Conservation (phyloP, 2,888 invertebrate species). For the Agriotes lineatus region DNA sequence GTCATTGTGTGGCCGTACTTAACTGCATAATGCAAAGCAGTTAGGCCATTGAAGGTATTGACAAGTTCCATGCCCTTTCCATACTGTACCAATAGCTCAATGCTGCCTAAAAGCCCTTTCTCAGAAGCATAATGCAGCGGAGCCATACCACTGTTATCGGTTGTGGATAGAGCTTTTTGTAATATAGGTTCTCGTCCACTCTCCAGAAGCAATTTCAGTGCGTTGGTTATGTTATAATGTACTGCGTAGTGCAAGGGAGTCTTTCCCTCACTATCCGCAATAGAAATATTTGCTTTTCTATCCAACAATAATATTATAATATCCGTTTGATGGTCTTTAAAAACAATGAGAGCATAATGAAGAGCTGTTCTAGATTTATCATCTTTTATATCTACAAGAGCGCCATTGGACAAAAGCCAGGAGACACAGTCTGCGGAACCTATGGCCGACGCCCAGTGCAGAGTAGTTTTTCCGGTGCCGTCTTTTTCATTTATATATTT, state of each 20-base stretch:
- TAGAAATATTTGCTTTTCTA: neutral
- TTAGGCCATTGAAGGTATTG: neutral
- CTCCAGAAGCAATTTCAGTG: neutral
- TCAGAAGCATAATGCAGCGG: neutral
- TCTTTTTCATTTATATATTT: too few species aligned
- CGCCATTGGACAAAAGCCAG: too few species aligned
- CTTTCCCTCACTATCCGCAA: neutral
- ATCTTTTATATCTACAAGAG: too few species aligned
- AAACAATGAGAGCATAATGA: neutral
- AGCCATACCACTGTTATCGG: neutral
- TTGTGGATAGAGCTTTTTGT: too few species aligned
- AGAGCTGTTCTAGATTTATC: too few species aligned
- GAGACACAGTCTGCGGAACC: neutral
- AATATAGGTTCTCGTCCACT: too few species aligned
- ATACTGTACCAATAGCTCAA: neutral
- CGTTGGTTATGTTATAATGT: neutral
- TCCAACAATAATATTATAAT: neutral
- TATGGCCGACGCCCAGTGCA: slow-evolving; percentile 4
- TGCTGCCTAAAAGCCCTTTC: neutral
- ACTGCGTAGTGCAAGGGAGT: neutral
- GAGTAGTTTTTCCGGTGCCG: too few species aligned
- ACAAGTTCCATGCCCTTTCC: neutral
- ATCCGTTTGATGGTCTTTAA: neutral
- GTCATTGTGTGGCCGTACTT: slow-evolving; percentile 77
- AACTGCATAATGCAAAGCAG: slow-evolving; percentile 2